Evolutionary conservation across 2,888 invertebrate species (phyloP).

Genomic region (Acrobasis repandana): DNA sequence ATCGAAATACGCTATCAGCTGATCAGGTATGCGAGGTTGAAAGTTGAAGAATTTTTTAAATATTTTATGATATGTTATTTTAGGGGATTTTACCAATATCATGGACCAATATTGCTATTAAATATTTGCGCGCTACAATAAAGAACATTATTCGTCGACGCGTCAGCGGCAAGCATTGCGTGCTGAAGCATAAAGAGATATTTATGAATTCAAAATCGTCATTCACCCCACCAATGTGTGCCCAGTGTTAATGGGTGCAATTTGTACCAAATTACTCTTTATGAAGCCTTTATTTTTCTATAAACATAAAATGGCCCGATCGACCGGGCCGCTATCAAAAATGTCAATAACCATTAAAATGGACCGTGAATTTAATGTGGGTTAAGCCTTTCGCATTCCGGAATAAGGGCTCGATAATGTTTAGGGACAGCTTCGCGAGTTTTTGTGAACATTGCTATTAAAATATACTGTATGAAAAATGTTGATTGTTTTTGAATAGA

Average conservation of each 20-base stretch:
- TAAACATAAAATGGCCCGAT: constrained; percentile 33
- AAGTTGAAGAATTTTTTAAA: no score
- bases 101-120: no score
- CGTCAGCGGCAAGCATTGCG: background rate
- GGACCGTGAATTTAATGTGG: constrained; percentile 28
- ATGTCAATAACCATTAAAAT: constrained; percentile 31
- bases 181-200: background rate
- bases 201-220: background rate
- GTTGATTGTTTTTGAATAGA: background rate
- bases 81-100: no score
- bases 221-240: constrained; percentile 18
- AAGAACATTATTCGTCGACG: no score
- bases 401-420: constrained; percentile 24
- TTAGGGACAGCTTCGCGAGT: constrained; percentile 25
- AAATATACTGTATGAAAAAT: background rate
- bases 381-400: constrained; percentile 30
- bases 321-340: constrained; percentile 29
- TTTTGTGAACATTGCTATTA: constrained; percentile 19
- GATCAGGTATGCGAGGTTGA: no score
- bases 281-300: constrained; percentile 38
- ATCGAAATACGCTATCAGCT: no score
- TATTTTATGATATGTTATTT: no score
- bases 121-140: no score
- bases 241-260: constrained; percentile 34
- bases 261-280: constrained; percentile 38